Evolutionary conservation across 2,113 vertebrate species (phyloP).

Genomic region (Cricetomys ansorgei): DNA sequence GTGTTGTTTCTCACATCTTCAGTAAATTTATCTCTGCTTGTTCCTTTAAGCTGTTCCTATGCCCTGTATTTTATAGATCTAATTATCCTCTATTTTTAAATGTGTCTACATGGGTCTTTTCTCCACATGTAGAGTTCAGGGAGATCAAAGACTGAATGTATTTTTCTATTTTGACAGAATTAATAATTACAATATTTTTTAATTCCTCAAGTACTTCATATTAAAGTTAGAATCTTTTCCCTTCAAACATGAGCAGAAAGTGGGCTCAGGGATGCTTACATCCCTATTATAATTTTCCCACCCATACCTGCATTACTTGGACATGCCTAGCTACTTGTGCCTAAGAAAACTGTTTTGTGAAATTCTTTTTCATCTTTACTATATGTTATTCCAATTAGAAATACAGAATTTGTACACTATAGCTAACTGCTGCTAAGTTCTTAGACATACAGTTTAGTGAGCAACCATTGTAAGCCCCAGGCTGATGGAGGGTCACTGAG

Average conservation of each 20-base stretch:
- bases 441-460: neutral
- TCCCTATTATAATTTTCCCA: fast-evolving
- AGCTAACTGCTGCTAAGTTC: neutral
- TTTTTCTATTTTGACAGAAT: neutral
- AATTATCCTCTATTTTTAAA: neutral
- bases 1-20: too few relatives aligned
- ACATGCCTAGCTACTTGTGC: neutral
- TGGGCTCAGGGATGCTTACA: too few relatives aligned
- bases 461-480: neutral
- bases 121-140: neutral
- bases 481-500: neutral
- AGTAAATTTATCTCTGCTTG: neutral
- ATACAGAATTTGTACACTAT: neutral
- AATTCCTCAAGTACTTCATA: neutral
- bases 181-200: fast-evolving
- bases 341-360: neutral
- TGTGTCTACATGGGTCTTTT: neutral
- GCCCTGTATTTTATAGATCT: neutral
- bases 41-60: neutral
- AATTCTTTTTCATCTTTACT: neutral
- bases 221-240: neutral
- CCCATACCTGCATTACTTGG: neutral
- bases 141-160: neutral
- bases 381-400: neutral
- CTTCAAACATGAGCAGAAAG: neutral